Base-by-base conservation (phyloP, 2,797 vertebrate genomes). In the Eulemur rubriventer region DNA sequence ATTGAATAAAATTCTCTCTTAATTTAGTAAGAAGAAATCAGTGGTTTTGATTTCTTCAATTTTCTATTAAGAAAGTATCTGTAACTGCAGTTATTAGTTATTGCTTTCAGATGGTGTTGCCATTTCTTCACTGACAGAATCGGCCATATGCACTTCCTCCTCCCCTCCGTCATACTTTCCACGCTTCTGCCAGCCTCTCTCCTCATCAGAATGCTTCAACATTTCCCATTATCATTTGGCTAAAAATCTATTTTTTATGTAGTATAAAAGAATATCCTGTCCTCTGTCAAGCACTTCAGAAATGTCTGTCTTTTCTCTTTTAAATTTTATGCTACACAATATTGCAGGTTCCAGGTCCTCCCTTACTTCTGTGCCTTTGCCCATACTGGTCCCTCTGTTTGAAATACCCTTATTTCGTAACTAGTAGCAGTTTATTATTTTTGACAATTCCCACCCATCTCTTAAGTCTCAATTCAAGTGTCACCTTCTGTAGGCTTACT, bases 101-200 rank as follows among this genome's bases (percentile, higher is more conserved):
- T 1, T 55, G 16, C 35, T 80, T 85, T 84, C 33, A 61, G 33
- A 20, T 7, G 2, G 18, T 24, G 38, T 55, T 22, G 20, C 11
- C 5, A 5, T 81, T 67, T 24, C 26, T 76, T 89, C 59, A 16
- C 35, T 28, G 3, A 57, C 76, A 82, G 8, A 4, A 2, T 10
- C 13, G 61, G 35, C 24, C 20, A 0, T 22, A 0, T 6, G 1
- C 46, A 24, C 2, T 46, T 61, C 2, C 17, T 61, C 26, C 18
- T 10, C 9, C 13, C 12, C 5, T 63, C 4, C 24, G 20, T 55
- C 22, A 3, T 24, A 38, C 38, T 86, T 50, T n/a, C 30, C 33
- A 38, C 22, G 46, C 1, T 80, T 73, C 46, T 70, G 35, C 38
- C 6, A 82, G 73, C 3, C n/a, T 30, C 9, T 61, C 14, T 89